Evolutionary conservation across 2,888 invertebrate genomes (phyloP).

Genomic region (Smittia sp.): DNA sequence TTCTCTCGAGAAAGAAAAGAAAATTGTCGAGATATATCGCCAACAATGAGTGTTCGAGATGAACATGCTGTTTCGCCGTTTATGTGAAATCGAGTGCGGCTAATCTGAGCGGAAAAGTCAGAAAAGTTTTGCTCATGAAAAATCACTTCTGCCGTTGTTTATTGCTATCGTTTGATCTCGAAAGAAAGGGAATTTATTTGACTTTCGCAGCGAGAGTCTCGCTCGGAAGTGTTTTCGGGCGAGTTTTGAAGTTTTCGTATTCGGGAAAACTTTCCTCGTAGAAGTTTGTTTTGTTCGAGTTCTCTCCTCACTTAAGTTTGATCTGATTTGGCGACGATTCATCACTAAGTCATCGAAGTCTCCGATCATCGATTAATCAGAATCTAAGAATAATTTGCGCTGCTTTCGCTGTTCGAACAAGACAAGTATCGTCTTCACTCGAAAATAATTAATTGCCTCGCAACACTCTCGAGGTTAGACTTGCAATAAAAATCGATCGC

Average conservation of each 20-base stretch:
- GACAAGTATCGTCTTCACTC: background rate
- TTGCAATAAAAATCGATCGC: constrained; percentile 1
- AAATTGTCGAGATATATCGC: background rate
- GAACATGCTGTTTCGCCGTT: background rate
- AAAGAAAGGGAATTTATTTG: background rate
- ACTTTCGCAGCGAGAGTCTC: background rate
- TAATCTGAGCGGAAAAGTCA: background rate
- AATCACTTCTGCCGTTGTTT: constrained; percentile 13
- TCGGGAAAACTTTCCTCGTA: background rate
- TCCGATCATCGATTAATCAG: no score
- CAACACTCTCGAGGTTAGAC: background rate
- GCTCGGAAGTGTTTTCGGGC: background rate
- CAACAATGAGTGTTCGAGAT: background rate
- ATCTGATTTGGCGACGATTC: no score
- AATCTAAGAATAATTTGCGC: no score
- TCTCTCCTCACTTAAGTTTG: background rate
- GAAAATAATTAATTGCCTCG: background rate
- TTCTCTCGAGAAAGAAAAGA: background rate
- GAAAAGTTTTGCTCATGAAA: constrained; percentile 9
- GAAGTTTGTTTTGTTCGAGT: background rate
- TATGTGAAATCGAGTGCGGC: background rate
- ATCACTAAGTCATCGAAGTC: no score
- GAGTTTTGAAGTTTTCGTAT: background rate
- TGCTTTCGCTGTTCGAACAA: no score
- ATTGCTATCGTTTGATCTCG: constrained; percentile 12